Conservation (phyloP, 2,797 vertebrate species). For the Sebastes cheni region DNA sequence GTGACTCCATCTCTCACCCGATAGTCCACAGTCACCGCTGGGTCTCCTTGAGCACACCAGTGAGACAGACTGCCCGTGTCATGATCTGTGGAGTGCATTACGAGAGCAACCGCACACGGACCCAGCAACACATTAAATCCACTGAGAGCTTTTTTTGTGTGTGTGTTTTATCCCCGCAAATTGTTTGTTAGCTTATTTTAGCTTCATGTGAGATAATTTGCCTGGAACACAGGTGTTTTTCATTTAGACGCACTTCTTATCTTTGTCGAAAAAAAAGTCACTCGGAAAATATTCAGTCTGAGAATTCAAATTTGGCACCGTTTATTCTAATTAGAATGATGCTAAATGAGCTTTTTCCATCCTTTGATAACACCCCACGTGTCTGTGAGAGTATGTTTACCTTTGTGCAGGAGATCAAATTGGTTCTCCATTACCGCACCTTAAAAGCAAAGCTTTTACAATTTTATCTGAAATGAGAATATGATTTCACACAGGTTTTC, state of each 20-base stretch:
- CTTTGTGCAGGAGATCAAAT: slow-evolving; percentile 80
- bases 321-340: slow-evolving; percentile 81
- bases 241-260: slow-evolving; percentile 63
- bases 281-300: slow-evolving; percentile 64
- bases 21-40: slow-evolving; percentile 70
- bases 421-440: slow-evolving; percentile 77
- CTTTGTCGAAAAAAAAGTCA: slow-evolving; percentile 55
- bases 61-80: slow-evolving; percentile 55
- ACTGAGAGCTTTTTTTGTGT: slow-evolving; percentile 1
- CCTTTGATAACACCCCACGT: slow-evolving; percentile 69
- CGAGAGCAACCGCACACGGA: background rate
- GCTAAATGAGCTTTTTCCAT: slow-evolving; percentile 75
- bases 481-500: slow-evolving; percentile 79
- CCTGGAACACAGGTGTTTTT: slow-evolving; percentile 73
- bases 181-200: slow-evolving; percentile 59
- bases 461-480: slow-evolving; percentile 79
- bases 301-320: slow-evolving; percentile 76
- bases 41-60: slow-evolving; percentile 68
- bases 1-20: slow-evolving; percentile 62
- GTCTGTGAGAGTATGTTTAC: slow-evolving; percentile 74
- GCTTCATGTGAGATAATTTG: slow-evolving; percentile 48
- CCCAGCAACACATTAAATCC: slow-evolving; percentile 24
- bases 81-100: slow-evolving; percentile 36
- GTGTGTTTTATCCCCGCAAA: slow-evolving; percentile 23
- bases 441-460: slow-evolving; percentile 76